phyloP scores from a whole-genome alignment of 2,797 vertebrate genomes.

The Melopsittacus undulatus region DNA sequence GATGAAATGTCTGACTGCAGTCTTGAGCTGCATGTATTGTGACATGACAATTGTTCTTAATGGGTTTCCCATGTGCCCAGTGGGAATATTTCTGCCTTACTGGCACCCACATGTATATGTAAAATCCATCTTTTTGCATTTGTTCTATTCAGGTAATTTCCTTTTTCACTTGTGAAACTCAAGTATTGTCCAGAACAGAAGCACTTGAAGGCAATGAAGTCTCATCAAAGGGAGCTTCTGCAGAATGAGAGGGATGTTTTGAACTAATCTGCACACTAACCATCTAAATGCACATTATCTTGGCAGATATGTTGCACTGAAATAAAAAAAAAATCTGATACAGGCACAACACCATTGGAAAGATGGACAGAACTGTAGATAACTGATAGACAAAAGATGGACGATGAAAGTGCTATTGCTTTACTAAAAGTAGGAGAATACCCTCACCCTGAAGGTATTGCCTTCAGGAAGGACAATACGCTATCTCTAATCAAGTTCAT shows the following conservation, averaged over 20 bases:
- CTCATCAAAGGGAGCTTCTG: neutral
- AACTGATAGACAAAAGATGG: neutral
- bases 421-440: neutral
- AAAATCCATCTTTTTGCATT: neutral
- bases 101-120: neutral
- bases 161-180: neutral
- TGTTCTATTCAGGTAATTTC: neutral
- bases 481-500: neutral
- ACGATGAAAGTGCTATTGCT: neutral
- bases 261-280: neutral
- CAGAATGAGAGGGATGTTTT: neutral
- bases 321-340: neutral
- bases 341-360: neutral
- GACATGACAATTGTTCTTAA: neutral
- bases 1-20: neutral
- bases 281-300: neutral
- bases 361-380: neutral
- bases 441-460: neutral
- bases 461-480: neutral
- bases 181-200: neutral
- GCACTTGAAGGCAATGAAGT: neutral
- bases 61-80: neutral
- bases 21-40: slow-evolving; percentile 1
- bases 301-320: neutral
- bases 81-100: neutral